These are phyloP conservation scores for Lasioglossum vierecki DNA, from an alignment of 2,888 invertebrate genomes.

Conservation along the genomic window DNA sequence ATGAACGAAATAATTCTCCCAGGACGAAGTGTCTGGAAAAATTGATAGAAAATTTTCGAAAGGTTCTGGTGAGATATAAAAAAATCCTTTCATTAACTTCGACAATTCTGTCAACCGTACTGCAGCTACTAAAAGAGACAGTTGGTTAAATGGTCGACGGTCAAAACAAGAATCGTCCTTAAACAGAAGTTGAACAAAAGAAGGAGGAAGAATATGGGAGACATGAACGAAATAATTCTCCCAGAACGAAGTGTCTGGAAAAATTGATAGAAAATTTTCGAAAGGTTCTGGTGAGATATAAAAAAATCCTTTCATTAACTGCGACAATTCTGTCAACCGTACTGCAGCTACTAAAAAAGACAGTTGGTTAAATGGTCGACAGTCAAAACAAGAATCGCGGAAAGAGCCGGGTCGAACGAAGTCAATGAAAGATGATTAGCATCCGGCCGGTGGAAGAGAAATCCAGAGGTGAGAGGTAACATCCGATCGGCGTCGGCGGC, in stretches of 20 bases:
- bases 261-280: background rate
- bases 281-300: background rate
- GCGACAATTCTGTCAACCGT: too few species aligned
- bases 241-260: too few species aligned
- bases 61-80: too few species aligned
- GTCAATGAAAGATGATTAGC: conserved; percentile 43
- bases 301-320: background rate
- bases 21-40: too few species aligned
- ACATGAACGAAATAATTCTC: background rate
- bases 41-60: background rate
- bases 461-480: conserved; percentile 41
- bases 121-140: too few species aligned
- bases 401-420: conserved; percentile 19
- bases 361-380: background rate
- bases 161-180: background rate
- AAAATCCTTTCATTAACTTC: background rate
- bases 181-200: background rate
- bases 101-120: too few species aligned
- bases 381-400: background rate
- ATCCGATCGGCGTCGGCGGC: conserved; percentile 42
- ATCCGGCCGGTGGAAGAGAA: conserved; percentile 28
- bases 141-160: background rate
- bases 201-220: background rate
- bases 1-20: background rate
- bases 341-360: too few species aligned